Base-by-base conservation (phyloP, 35 echinoderm and acorn worm genomes). In the Ophiothrix spiculata region DNA sequence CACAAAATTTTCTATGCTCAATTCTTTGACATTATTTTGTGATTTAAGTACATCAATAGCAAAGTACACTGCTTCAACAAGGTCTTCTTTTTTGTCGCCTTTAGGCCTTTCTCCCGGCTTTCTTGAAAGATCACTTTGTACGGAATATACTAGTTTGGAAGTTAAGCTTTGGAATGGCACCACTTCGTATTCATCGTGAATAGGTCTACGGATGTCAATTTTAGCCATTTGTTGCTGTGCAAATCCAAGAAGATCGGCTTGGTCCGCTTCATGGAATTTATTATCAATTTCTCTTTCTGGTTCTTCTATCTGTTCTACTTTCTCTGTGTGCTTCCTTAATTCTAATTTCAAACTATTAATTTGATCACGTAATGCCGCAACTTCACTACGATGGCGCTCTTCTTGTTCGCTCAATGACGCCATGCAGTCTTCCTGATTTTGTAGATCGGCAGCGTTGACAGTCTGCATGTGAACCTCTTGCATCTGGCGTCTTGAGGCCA, bases 1-100 rank as follows among this genome's bases (percentile, higher is more conserved):
- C 74, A 99, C 90, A 87, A 99, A 99, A 88, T 99, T 90, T 37
- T 99, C 96, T 42, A 99, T 93, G 0, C 88, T 76, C 69, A 94
- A 94, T 32, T 91, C 86, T 33, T 91, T 83, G 25, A 35, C 79
- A 23, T 36, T 35, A 28, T 32, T 77, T 73, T 90, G 80, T 46
- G 84, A 85, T 37, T 87, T 88, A 6, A 99, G 78, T n/a, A 79
- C 73, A 64, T 99, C 92, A 14, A 99, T 90, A 6, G 96, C 96
- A 69, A 87, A 91, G 69, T 91, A 99, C 12, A 99, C 96, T 17
- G 96, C 92, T 87, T 99, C 96, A 16, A 99, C 91, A 1, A 99
- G 56, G 34, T 99, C 96, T 28, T 99, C 96, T 64, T 99, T 99
- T 64, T 81, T 79, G 74, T 99, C 96, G 15, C 92, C 89, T 17